These are phyloP conservation scores for Heliconius ethilla DNA, from an alignment of 2,888 invertebrate species.

Conservation along the genomic window DNA sequence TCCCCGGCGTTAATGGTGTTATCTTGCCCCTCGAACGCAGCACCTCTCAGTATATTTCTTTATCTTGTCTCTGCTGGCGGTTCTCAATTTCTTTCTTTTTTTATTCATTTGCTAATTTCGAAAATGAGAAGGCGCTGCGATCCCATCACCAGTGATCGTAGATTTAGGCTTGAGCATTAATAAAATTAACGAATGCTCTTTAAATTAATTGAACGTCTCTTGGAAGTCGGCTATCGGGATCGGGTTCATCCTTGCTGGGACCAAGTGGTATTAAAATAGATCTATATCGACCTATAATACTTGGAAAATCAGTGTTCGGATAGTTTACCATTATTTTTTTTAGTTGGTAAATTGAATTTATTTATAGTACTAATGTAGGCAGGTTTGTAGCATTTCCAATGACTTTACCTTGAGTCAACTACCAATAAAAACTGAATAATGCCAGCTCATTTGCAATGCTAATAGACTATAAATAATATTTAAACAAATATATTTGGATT, in stretches of 20 bases:
- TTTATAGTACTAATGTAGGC: conserved; percentile 19
- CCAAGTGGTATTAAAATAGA: conserved; percentile 46
- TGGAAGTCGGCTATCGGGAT: conserved; percentile 72
- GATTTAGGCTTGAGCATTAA: conserved; percentile 77
- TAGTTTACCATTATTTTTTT: conserved; percentile 3
- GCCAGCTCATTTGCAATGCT: conserved; percentile 28
- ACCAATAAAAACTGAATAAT: conserved; percentile 29
- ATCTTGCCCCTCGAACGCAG: conserved; percentile 79
- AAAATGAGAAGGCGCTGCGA: conserved; percentile 79
- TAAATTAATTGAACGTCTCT: conserved; percentile 77
- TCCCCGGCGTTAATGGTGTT: conserved; percentile 81
- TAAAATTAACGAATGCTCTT: conserved; percentile 80
- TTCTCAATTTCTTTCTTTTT: conserved; percentile 66
- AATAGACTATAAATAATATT: conserved; percentile 24
- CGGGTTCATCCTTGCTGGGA: conserved; percentile 60
- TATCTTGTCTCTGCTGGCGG: conserved; percentile 80
- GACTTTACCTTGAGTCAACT: conserved; percentile 17
- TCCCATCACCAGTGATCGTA: conserved; percentile 75
- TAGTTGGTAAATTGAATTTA: conserved; percentile 14
- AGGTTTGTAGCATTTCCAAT: conserved; percentile 4
- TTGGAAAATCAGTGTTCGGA: conserved; percentile 1
- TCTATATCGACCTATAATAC: conserved; percentile 34
- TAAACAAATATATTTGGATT: conserved; percentile 32
- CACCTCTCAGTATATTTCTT: conserved; percentile 82
- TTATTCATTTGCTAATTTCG: conserved; percentile 81